Percentiles rank a stretch among this genome's conserved stretches.
Conservation (phyloP, 2,797 vertebrate genomes). For the Acanthurus lineatus region DNA sequence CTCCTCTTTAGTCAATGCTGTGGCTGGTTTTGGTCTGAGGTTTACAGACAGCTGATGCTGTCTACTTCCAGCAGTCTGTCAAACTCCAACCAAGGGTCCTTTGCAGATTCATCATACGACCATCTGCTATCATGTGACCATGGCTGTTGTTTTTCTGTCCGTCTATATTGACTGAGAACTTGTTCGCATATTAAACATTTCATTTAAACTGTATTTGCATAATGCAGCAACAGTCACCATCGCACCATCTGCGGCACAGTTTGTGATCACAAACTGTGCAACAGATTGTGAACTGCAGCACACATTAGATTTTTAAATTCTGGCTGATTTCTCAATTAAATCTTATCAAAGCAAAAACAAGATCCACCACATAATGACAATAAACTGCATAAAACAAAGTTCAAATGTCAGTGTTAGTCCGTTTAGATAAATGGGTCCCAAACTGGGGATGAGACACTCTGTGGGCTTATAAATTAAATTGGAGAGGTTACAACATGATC, state of each 20-base stretch:
- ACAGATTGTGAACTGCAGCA: conserved; percentile 45
- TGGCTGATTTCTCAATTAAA: conserved; percentile 17
- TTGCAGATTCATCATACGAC: conserved; percentile 2
- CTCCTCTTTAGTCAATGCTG: background rate
- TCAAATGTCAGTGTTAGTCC: background rate
- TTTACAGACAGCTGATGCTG: background rate
- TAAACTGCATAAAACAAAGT: background rate
- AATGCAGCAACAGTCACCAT: conserved; percentile 47
- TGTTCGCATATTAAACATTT: conserved; percentile 21
- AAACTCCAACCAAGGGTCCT: background rate
- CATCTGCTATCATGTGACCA: conserved; percentile 52
- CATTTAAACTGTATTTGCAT: conserved; percentile 50
- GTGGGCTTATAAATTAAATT: background rate
- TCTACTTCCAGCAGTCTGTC: background rate
- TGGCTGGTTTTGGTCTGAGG: background rate
- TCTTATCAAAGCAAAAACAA: background rate
- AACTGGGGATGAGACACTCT: background rate
- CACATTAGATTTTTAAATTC: conserved; percentile 29
- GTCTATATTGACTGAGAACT: conserved; percentile 8
- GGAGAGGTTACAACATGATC: background rate
- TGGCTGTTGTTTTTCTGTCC: conserved; percentile 45
- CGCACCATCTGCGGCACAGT: conserved; percentile 47
- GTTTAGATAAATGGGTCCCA: background rate
- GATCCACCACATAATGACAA: background rate
- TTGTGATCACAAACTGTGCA: conserved; percentile 35